phyloP scores from a whole-genome alignment of 35 echinoderm and acorn worm genomes.

The Apostichopus japonicus region DNA sequence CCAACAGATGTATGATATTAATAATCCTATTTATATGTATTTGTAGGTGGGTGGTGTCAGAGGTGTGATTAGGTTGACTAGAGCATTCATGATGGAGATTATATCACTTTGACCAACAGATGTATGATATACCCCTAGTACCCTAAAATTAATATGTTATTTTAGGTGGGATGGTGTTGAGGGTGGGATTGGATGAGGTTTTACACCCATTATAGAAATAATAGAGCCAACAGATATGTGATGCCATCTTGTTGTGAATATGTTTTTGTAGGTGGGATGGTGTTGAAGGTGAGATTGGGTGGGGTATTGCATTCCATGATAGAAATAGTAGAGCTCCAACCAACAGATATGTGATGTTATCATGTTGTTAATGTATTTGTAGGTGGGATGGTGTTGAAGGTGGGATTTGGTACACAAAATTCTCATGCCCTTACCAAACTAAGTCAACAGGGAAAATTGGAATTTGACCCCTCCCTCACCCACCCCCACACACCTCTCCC shows the following conservation, averaged over 20 bases:
- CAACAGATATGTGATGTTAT: constrained; percentile 5
- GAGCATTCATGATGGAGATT: background rate
- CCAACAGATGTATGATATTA: constrained; percentile 25
- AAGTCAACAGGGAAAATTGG: too few relatives aligned
- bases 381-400: too few relatives aligned
- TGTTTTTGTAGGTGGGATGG: too few relatives aligned
- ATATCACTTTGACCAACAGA: background rate
- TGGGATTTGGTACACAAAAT: too few relatives aligned
- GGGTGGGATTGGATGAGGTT: too few relatives aligned
- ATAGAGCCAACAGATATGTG: background rate
- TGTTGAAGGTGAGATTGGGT: background rate
- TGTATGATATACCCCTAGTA: background rate
- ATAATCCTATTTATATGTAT: background rate
- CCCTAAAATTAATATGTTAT: background rate
- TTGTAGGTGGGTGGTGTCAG: too few relatives aligned
- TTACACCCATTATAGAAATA: background rate
- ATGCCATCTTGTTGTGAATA: too few relatives aligned
- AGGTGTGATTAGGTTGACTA: too few relatives aligned
- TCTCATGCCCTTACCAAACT: too few relatives aligned
- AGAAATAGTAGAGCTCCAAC: background rate
- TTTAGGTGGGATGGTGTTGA: too few relatives aligned
- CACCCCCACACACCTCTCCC: too few relatives aligned
- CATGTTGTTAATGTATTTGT: background rate
- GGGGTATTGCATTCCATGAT: background rate
- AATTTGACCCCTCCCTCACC: too few relatives aligned